Base-by-base conservation (phyloP, 2,113 vertebrate genomes). In the Anser cygnoides region DNA sequence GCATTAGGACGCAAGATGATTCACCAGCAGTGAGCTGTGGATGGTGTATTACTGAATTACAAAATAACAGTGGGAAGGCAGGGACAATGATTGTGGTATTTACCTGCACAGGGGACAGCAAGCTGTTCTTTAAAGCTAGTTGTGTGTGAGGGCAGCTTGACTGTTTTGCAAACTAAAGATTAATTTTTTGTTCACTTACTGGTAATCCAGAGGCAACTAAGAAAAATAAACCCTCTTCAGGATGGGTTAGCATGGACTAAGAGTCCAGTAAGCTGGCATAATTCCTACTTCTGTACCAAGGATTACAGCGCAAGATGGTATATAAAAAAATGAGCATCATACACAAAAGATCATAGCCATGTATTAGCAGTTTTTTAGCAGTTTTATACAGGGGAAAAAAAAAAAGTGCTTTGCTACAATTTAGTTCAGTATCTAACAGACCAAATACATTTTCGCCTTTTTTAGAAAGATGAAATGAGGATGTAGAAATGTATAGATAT, bases 61-160 rank as follows among this genome's bases (percentile, higher is more conserved):
- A 62, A 70, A 72, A 23, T 78, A 89, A 70, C 84, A 82, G 74
- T 80, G 68, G 62, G 85, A 85, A 93, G 41, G 22, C 62, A 23
- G 9, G 41, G 82, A 31, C 55, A 46, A 20, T 90, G 92, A 44
- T 78, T 87, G 39, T 9, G 11, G 37, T 41, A 14, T 74, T 96
- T 91, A 95, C 95, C 94, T 96, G 84, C 85, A 20, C 87, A 89
- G 87, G 67, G 83, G 43, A 54, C 37, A 33, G 68, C 94, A 92
- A 85, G 86, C 95, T 97, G 90, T 88, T 97, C 46, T 89, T 96
- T 41, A 77, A 62, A 94, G 35, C 33, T 39, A 46, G 43, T 28
- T 87, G 84, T 2, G 1, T 41, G 3, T 59, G 37, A 44, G 54
- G n/a, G 54, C 55, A 92, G 84, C 70, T 73, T 88, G 77, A 71